Evolutionary conservation across 2,888 invertebrate genomes (phyloP).

Genomic region (Phytoseiulus persimilis): DNA sequence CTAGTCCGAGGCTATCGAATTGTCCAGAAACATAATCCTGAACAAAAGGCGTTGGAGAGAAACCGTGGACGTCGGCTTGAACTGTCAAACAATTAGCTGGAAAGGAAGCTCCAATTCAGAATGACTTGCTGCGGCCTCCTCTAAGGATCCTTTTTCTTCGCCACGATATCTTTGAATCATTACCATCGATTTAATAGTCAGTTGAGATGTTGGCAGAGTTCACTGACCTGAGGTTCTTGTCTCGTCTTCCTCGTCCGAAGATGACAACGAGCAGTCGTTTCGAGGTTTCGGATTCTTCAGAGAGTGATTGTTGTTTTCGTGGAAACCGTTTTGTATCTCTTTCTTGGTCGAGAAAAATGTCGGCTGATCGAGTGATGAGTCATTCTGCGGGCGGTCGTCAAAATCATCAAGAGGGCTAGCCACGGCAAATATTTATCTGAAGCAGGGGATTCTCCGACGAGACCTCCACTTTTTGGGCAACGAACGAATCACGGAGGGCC

Average conservation of each 20-base stretch:
- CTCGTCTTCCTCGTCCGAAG: neutral
- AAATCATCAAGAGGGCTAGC: neutral
- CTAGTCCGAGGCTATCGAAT: conserved; percentile 18
- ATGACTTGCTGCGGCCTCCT: too few species aligned
- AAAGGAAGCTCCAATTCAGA: too few species aligned
- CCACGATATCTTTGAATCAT: too few species aligned
- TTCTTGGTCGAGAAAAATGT: conserved; percentile 25
- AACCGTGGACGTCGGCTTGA: neutral
- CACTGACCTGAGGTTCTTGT: neutral
- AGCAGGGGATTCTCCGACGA: neutral
- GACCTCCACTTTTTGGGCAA: neutral
- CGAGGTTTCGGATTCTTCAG: neutral
- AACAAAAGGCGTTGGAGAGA: neutral
- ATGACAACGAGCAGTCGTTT: neutral
- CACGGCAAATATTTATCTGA: neutral
- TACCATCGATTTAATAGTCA: too few species aligned
- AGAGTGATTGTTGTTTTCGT: neutral
- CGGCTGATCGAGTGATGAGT: conserved; percentile 26
- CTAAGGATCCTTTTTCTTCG: too few species aligned
- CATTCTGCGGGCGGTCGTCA: neutral
- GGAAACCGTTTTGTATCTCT: neutral
- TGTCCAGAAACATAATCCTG: neutral
- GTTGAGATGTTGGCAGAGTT: neutral
- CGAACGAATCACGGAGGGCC: too few species aligned
- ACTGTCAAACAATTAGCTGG: neutral